Percentiles rank a stretch among this genome's conserved stretches.
Evolutionary conservation across 1,140 invertebrate species (phyloP).

Genomic region (Drosophila pectinifera): DNA sequence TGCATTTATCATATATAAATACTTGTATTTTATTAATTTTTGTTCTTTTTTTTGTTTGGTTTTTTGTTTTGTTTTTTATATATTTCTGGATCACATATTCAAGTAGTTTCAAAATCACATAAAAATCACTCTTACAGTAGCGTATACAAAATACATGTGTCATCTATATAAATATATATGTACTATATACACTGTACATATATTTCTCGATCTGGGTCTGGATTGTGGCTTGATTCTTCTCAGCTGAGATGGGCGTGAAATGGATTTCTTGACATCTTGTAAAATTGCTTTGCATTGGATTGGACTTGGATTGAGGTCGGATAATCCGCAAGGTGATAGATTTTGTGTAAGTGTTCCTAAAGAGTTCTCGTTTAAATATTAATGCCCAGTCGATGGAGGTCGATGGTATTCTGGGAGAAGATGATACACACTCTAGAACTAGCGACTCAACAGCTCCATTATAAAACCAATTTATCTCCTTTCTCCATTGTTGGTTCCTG

Average conservation of each 20-base stretch:
- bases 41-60: slow-evolving; percentile 28
- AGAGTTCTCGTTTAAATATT: slow-evolving; percentile 49
- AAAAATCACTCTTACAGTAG: slow-evolving; percentile 84
- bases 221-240: slow-evolving; percentile 43
- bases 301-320: slow-evolving; percentile 21
- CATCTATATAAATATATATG: slow-evolving; percentile 60
- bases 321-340: no score
- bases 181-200: slow-evolving; percentile 38
- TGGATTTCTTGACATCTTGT: slow-evolving; percentile 45
- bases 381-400: slow-evolving; percentile 54
- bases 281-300: slow-evolving; percentile 51
- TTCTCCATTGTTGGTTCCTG: slow-evolving; percentile 14
- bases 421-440: slow-evolving; percentile 42
- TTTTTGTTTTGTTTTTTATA: slow-evolving; percentile 46
- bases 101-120: slow-evolving; percentile 84
- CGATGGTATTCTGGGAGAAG: slow-evolving; percentile 25
- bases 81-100: slow-evolving; percentile 81
- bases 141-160: slow-evolving; percentile 82
- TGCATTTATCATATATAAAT: slow-evolving; percentile 61
- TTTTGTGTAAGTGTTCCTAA: slow-evolving; percentile 38
- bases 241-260: slow-evolving; percentile 61
- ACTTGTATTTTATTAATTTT: slow-evolving; percentile 48
- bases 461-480: slow-evolving; percentile 63
- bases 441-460: slow-evolving; percentile 80
- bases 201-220: slow-evolving; percentile 54